Percentiles rank a stretch among this genome's conserved stretches.
phyloP scores from a whole-genome alignment of 2,888 invertebrate species.

The Metellina segmentata region DNA sequence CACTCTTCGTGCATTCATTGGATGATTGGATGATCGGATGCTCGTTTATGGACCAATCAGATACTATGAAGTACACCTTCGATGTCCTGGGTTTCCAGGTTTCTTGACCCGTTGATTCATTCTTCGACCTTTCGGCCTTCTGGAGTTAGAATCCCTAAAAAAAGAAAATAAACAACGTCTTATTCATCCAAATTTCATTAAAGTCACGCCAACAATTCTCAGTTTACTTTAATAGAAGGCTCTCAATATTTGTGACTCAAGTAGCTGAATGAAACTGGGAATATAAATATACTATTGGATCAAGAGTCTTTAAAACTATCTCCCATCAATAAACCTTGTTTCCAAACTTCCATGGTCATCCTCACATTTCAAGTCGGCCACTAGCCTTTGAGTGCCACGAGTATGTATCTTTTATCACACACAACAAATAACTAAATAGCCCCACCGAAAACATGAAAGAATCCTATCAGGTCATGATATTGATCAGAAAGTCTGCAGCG shows the following conservation, averaged over 20 bases:
- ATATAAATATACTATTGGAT: neutral
- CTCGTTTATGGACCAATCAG: neutral
- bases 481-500: no score
- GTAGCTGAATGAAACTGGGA: neutral
- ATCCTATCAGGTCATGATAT: no score
- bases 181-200: no score
- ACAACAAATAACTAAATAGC: no score
- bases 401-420: no score
- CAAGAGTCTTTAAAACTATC: no score
- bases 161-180: neutral
- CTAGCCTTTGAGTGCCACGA: no score
- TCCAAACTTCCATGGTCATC: neutral
- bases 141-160: conserved; percentile 30
- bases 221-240: no score
- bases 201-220: no score
- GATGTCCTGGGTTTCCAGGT: neutral
- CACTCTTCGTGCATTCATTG: neutral
- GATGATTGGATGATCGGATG: neutral
- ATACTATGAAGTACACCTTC: neutral
- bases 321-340: no score
- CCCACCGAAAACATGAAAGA: no score
- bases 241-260: no score
- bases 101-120: conserved; percentile 10
- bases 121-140: conserved; percentile 61
- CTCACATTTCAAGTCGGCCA: neutral